Percentiles rank a stretch among this genome's conserved stretches.
These are phyloP conservation scores for Monodelphis domestica DNA, from an alignment of 2,797 vertebrate genomes.

Conservation along the genomic window DNA sequence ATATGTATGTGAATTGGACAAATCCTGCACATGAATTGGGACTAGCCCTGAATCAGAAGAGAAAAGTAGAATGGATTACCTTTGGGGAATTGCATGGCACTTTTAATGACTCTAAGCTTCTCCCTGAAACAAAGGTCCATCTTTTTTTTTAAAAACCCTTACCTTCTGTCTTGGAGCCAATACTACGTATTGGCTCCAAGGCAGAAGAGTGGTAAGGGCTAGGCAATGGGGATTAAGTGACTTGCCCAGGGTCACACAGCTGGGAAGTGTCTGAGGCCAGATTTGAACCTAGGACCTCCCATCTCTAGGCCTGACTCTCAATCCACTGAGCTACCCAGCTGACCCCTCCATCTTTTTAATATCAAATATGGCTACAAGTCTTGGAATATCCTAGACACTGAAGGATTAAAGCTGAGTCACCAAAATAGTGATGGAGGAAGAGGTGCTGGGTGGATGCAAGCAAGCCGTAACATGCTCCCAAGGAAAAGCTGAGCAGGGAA, in stretches of 20 bases:
- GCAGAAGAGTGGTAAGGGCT: too few species aligned
- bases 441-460: not conserved
- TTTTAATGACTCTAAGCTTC: not conserved
- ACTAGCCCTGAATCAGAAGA: not conserved
- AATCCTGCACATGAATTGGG: not conserved
- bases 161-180: too few species aligned
- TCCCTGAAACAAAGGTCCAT: not conserved
- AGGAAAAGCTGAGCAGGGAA: not conserved
- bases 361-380: not conserved
- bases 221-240: too few species aligned
- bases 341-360: not conserved
- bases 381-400: not conserved
- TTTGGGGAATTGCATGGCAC: not conserved
- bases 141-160: too few species aligned
- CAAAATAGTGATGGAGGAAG: not conserved
- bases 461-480: not conserved
- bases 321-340: too few species aligned
- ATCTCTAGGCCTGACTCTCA: too few species aligned
- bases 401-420: not conserved
- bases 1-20: not conserved
- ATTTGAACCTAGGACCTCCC: too few species aligned
- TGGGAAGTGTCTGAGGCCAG: too few species aligned
- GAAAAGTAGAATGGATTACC: not conserved
- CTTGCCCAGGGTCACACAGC: too few species aligned
- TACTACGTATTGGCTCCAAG: too few species aligned